phyloP scores from a whole-genome alignment of 1,140 invertebrate genomes.

The Bombus confusus region DNA sequence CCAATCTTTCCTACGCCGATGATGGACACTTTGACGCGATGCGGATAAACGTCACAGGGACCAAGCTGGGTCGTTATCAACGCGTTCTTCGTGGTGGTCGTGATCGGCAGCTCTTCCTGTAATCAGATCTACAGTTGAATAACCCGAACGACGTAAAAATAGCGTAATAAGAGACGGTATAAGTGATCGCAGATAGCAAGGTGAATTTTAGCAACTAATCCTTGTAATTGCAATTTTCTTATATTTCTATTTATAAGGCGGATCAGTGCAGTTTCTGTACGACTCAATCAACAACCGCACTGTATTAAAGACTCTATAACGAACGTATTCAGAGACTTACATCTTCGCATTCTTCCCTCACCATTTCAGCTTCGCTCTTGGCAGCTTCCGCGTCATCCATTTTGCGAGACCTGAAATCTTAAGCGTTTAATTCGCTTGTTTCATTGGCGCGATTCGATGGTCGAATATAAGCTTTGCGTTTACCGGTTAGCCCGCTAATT shows the following conservation, averaged over 20 bases:
- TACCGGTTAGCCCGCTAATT: constrained; percentile 31
- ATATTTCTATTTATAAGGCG: too few species aligned
- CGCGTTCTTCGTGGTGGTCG: constrained; percentile 76
- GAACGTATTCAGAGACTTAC: neutral
- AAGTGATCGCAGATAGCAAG: too few species aligned
- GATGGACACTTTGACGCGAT: constrained; percentile 74
- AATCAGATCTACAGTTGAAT: neutral
- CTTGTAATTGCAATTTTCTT: too few species aligned
- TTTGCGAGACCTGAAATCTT: neutral
- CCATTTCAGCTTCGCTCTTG: constrained; percentile 1
- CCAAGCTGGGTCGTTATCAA: constrained; percentile 73
- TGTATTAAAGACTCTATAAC: neutral
- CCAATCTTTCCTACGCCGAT: constrained; percentile 74
- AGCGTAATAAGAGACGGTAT: too few species aligned
- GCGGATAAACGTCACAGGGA: constrained; percentile 71
- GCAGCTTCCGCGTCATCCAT: constrained; percentile 21
- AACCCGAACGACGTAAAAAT: too few species aligned
- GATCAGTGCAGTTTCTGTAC: too few species aligned
- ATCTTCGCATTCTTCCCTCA: constrained; percentile 19
- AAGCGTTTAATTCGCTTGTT: neutral
- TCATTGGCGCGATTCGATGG: constrained; percentile 8
- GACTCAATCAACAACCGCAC: too few species aligned
- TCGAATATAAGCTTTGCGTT: constrained; percentile 3
- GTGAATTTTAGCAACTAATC: too few species aligned
- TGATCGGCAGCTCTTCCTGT: constrained; percentile 44